phyloP scores from a whole-genome alignment of 1,140 invertebrate species.

The Bombus consobrinus region DNA sequence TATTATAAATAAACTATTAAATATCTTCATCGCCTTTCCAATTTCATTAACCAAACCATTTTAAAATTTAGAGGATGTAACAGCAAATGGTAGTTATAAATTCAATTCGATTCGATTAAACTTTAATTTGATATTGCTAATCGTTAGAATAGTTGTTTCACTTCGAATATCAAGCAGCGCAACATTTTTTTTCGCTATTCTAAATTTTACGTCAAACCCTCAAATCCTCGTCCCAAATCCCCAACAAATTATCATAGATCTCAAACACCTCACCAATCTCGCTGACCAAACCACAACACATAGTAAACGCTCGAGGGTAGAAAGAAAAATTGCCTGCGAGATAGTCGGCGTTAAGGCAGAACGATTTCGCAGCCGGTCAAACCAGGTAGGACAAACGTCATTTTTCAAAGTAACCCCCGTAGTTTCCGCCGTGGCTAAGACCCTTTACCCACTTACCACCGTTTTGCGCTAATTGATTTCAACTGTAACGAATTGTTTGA shows the following conservation, averaged over 20 bases:
- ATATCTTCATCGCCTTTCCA: too few relatives aligned
- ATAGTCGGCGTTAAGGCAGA: neutral
- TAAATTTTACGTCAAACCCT: neutral
- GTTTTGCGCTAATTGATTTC: constrained; percentile 70
- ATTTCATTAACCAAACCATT: too few relatives aligned
- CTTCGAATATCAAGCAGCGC: neutral
- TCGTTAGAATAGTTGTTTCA: neutral
- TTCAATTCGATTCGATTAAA: neutral
- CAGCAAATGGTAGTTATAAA: too few relatives aligned
- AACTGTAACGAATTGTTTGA: constrained; percentile 70
- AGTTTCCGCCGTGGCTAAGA: constrained; percentile 36
- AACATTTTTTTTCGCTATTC: neutral
- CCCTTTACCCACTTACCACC: constrained; percentile 68
- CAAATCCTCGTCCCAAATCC: neutral
- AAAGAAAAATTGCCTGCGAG: neutral
- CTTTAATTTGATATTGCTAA: neutral
- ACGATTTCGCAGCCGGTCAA: neutral
- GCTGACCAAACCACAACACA: neutral
- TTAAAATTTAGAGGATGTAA: too few relatives aligned
- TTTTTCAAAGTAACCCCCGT: constrained; percentile 54
- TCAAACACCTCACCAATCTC: neutral
- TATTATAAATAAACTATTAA: too few relatives aligned
- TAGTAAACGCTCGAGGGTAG: too few relatives aligned
- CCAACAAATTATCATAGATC: neutral
- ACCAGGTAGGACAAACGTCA: constrained; percentile 30